Evolutionary conservation across 2,113 vertebrate species (phyloP), one percentile per base, ranked within the genome.

Genomic region (Thunnus maccoyii): DNA sequence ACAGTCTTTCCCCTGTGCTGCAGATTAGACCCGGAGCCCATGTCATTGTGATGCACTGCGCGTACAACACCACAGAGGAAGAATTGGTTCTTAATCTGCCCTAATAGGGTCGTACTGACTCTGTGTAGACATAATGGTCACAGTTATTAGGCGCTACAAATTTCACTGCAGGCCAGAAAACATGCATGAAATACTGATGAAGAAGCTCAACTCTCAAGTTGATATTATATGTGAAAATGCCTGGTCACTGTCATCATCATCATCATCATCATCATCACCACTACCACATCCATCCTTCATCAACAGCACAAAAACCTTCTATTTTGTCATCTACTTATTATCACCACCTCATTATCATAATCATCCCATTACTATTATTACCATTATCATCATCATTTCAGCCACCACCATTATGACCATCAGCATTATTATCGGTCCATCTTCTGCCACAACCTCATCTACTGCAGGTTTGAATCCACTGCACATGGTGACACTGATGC

Each of bases 31-130:
- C 12, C 7, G 3, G 32, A 70, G 71, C 60, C 0, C 60, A 56
- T 66, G 69, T 91, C 83, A 90, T 90, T 91, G 73, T 60, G 73
- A 92, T 87, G 79, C 88, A 77, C n/a, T 6, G 66, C 17, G 44
- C 73, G 52, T 57, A 52, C 79, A 66, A 56, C 74, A 62, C 63
- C 84, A 44, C 63, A 66, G 75, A 83, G 44, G 62, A 52, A 64
- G 75, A 72, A 66, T 36, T 46, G 69, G 30, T 51, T 41, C 78
- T 84, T 88, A 85, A 92, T 89, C 76, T 78, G 74, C 58, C 55
- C 50, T 86, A 78, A 85, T 56, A 70, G 51, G 64, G 41, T 63
- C 25, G 27, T 46, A 54, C 62, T 51, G 73, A 58, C 81, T 86
- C 76, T 9, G 27, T 76, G 79, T 16, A 46, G 78, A 69, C 55